Evolutionary conservation across 2,797 vertebrate species (phyloP).

Genomic region (Ceyx erithaca): DNA sequence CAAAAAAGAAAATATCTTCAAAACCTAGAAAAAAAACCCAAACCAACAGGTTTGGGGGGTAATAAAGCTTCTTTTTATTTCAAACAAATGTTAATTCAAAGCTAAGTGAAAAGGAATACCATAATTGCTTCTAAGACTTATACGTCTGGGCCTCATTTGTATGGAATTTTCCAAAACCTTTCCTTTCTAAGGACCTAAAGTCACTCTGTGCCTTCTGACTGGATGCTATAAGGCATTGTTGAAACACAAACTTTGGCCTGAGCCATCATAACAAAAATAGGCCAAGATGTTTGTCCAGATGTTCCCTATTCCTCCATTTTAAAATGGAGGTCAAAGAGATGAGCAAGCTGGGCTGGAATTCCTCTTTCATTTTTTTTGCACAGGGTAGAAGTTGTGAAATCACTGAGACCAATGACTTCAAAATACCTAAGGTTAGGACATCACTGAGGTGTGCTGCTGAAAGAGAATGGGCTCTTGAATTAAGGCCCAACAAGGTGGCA

Average conservation of each 20-base stretch:
- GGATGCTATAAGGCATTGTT: background rate
- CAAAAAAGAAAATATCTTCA: background rate
- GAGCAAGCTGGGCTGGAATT: background rate
- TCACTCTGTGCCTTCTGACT: background rate
- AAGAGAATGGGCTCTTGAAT: background rate
- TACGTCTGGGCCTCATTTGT: conserved; percentile 18
- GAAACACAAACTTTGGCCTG: background rate
- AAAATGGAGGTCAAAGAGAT: background rate
- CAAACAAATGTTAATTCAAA: conserved; percentile 62
- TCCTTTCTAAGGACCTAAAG: background rate
- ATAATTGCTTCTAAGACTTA: conserved; percentile 38
- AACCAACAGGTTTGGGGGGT: background rate
- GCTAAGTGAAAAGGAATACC: conserved; percentile 42
- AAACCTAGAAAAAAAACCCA: background rate
- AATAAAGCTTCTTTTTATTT: conserved; percentile 30
- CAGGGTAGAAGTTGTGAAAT: background rate
- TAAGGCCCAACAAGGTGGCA: background rate
- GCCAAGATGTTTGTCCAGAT: background rate
- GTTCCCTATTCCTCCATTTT: background rate
- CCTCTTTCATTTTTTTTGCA: background rate
- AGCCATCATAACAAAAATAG: background rate
- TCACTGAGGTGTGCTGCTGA: background rate
- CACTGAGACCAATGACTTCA: background rate
- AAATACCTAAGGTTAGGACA: background rate
- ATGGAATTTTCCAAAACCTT: conserved; percentile 46